A percentile compares a stretch with the other conserved stretches of the same genome.
phyloP scores from a whole-genome alignment of 2,113 vertebrate species.

The Osmerus mordax region DNA sequence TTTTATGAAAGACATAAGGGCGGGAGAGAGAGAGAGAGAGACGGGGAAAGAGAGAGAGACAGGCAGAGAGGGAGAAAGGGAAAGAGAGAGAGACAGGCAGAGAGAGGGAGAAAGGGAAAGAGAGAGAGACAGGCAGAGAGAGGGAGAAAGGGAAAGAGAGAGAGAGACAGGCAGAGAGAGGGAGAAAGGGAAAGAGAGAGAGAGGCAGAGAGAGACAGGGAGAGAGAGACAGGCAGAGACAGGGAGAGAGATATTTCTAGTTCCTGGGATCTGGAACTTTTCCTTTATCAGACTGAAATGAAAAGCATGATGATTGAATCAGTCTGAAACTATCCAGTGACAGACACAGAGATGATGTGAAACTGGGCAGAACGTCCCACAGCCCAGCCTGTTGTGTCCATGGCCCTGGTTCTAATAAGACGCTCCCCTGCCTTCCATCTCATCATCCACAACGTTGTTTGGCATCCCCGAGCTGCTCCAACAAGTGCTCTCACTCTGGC shows the following conservation, averaged over 20 bases:
- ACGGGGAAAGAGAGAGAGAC: neutral
- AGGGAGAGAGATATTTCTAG: neutral
- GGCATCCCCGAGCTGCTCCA: slow-evolving; percentile 20
- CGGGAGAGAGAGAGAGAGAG: neutral
- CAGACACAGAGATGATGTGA: slow-evolving; percentile 43
- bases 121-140: neutral
- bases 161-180: neutral
- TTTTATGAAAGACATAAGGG: neutral
- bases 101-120: neutral
- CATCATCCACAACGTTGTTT: slow-evolving; percentile 34
- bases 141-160: neutral
- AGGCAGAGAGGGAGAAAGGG: neutral
- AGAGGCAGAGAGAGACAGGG: neutral
- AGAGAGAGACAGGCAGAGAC: neutral
- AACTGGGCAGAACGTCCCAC: slow-evolving; percentile 33
- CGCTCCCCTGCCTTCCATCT: slow-evolving; percentile 3
- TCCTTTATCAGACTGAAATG: slow-evolving; percentile 24
- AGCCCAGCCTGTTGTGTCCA: slow-evolving; percentile 29
- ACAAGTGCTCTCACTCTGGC: slow-evolving; percentile 37
- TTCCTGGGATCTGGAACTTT: neutral
- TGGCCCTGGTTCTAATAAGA: neutral
- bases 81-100: neutral
- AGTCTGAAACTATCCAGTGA: slow-evolving; percentile 36
- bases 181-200: neutral
- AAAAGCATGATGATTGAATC: slow-evolving; percentile 39